Conservation (phyloP, 1,140 invertebrate species). For the Dendrolimus kikuchii region DNA sequence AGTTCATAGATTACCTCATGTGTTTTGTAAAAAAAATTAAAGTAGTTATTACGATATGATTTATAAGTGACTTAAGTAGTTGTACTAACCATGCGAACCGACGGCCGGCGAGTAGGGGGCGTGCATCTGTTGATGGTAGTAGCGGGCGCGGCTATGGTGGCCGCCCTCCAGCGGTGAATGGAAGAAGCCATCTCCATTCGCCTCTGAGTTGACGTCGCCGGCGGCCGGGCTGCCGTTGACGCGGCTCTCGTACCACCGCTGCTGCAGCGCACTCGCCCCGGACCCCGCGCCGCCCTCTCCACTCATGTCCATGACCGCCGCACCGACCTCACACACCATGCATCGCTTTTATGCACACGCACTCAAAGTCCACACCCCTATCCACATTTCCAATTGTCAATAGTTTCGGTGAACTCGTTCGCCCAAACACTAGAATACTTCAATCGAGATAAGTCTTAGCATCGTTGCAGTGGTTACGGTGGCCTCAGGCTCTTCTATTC, state of each 20-base stretch:
- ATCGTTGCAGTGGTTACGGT: conserved; percentile 18
- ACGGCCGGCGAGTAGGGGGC: conserved; percentile 67
- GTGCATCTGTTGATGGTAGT: conserved; percentile 72
- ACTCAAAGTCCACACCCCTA: conserved; percentile 56
- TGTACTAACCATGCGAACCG: conserved; percentile 61
- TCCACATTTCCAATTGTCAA: conserved; percentile 44
- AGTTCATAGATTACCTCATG: conserved; percentile 1
- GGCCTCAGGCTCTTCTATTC: conserved; percentile 17
- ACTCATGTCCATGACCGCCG: conserved; percentile 67
- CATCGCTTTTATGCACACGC: conserved; percentile 63
- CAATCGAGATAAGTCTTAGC: conserved; percentile 30
- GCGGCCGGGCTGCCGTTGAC: conserved; percentile 67
- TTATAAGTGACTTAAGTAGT: not conserved
- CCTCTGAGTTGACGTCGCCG: conserved; percentile 49
- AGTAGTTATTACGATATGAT: conserved; percentile 1
- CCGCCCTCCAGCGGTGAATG: conserved; percentile 68
- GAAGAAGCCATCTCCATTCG: conserved; percentile 65
- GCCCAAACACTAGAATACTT: conserved; percentile 12
- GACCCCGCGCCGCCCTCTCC: conserved; percentile 50
- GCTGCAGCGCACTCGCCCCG: conserved; percentile 51
- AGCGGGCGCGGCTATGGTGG: conserved; percentile 65
- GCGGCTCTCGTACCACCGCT: conserved; percentile 69
- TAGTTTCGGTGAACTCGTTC: conserved; percentile 11
- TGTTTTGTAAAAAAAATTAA: conserved; percentile 16
- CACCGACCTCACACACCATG: conserved; percentile 64